Evolutionary conservation across 2,797 vertebrate genomes (phyloP).

Genomic region (Chloroceryle amazona): DNA sequence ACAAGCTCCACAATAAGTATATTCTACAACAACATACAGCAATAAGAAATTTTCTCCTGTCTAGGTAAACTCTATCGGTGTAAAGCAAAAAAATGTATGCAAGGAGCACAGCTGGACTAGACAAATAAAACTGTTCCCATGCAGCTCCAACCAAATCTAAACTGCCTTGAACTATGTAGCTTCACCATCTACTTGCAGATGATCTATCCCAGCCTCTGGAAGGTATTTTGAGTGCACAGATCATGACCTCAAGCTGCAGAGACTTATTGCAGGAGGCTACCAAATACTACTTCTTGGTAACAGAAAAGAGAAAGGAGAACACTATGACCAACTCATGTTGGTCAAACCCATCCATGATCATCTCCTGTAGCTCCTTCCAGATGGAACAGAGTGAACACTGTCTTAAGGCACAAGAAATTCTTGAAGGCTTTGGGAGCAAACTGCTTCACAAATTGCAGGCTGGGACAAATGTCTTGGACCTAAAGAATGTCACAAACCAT

Average conservation of each 20-base stretch:
- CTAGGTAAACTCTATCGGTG: neutral
- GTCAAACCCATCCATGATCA: neutral
- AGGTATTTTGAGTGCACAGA: neutral
- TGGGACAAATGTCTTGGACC: neutral
- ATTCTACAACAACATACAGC: neutral
- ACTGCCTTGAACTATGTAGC: neutral
- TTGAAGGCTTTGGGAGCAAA: constrained; percentile 11
- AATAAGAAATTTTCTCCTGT: neutral
- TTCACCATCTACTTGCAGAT: neutral
- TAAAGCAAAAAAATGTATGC: neutral
- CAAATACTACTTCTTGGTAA: neutral
- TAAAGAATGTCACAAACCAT: constrained; percentile 16
- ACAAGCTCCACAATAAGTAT: neutral
- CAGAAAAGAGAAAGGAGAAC: neutral
- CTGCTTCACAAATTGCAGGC: neutral
- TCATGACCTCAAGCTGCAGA: neutral
- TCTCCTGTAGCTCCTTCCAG: neutral
- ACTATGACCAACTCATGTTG: neutral
- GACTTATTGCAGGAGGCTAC: neutral
- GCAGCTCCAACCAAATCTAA: neutral
- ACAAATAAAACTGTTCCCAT: neutral
- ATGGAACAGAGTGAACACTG: neutral
- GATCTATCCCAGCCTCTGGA: neutral
- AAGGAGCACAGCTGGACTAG: neutral
- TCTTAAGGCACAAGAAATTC: neutral